These are phyloP conservation scores for Whitmania pigra DNA, from an alignment of 1,140 invertebrate species.

Conservation along the genomic window DNA sequence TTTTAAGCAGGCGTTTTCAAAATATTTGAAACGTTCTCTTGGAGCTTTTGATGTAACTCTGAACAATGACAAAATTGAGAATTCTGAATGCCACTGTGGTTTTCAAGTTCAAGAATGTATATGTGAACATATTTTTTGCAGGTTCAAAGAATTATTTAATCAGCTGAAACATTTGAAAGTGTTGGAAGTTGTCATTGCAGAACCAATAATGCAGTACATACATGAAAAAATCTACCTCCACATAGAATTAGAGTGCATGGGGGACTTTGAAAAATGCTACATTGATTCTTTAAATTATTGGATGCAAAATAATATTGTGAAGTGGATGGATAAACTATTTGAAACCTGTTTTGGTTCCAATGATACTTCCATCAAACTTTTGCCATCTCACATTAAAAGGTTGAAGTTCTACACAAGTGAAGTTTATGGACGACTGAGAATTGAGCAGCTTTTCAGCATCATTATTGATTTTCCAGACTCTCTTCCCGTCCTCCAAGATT, in stretches of 20 bases:
- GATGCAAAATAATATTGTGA: constrained; percentile 66
- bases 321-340: constrained; percentile 68
- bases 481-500: constrained; percentile 76
- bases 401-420: constrained; percentile 73
- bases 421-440: constrained; percentile 70
- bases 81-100: constrained; percentile 48
- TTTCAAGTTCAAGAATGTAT: constrained; percentile 61
- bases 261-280: constrained; percentile 67
- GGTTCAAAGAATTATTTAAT: constrained; percentile 64
- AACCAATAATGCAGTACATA: constrained; percentile 65
- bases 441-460: constrained; percentile 84
- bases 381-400: constrained; percentile 35
- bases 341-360: constrained; percentile 11
- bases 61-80: constrained; percentile 27
- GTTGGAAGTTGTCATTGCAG: constrained; percentile 63
- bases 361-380: constrained; percentile 45
- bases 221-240: constrained; percentile 65
- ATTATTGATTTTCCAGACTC: constrained; percentile 94
- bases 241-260: constrained; percentile 63
- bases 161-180: constrained; percentile 56
- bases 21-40: constrained; percentile 6
- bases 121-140: constrained; percentile 58
- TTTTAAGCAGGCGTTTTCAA: not conserved
- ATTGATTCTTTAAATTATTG: constrained; percentile 62
- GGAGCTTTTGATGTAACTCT: constrained; percentile 22